Conservation (phyloP, 2,888 invertebrate genomes). For the Syritta pipiens region DNA sequence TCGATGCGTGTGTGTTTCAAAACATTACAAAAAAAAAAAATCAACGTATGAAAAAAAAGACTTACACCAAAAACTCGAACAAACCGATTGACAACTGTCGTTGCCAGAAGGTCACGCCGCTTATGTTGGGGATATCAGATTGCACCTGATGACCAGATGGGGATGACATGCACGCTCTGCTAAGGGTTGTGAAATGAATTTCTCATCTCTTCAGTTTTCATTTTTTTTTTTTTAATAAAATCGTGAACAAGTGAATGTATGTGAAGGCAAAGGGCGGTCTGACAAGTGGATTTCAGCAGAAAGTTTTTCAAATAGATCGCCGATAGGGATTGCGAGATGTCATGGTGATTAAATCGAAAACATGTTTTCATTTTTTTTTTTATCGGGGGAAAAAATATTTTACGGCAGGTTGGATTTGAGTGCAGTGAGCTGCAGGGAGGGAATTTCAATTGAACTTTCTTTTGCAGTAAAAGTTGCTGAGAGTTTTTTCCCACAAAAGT, state of each 20-base stretch:
- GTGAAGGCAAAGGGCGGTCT: conserved; percentile 18
- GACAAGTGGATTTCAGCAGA: conserved; percentile 48
- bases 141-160: conserved; percentile 53
- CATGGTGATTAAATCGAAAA: too few species aligned
- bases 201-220: too few species aligned
- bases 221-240: conserved; percentile 42
- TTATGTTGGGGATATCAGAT: conserved; percentile 26
- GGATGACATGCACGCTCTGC: conserved; percentile 25
- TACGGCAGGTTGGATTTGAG: too few species aligned
- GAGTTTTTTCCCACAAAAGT: too few species aligned
- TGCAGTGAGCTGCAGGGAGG: too few species aligned
- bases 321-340: neutral
- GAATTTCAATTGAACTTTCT: too few species aligned
- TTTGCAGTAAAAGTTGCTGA: too few species aligned
- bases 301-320: conserved; percentile 7
- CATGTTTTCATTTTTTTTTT: too few species aligned
- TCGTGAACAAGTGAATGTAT: conserved; percentile 15
- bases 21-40: conserved; percentile 8
- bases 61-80: conserved; percentile 15
- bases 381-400: too few species aligned
- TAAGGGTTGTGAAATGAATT: conserved; percentile 10
- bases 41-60: conserved; percentile 30
- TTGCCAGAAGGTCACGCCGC: neutral
- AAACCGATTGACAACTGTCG: conserved; percentile 47
- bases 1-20: conserved; percentile 7